Percentiles rank a stretch among this genome's conserved stretches.
These are phyloP conservation scores for Cryptosula pallasiana DNA, from an alignment of 2,888 invertebrate species.

Conservation along the genomic window DNA sequence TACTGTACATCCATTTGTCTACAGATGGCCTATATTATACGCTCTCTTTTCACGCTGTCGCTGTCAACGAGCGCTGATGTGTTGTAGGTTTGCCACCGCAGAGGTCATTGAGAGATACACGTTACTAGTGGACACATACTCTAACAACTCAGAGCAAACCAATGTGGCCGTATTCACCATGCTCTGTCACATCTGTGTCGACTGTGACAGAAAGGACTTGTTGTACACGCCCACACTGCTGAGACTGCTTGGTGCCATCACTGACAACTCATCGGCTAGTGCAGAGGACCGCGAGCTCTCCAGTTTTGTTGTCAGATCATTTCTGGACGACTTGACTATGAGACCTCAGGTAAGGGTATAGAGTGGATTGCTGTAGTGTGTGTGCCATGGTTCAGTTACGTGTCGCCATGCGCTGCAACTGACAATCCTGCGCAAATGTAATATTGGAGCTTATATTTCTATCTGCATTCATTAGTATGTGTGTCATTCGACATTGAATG, in stretches of 20 bases:
- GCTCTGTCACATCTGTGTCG: slow-evolving; percentile 14
- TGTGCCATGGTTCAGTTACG: no score
- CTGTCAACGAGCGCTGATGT: no score
- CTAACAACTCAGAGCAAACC: background rate
- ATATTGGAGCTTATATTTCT: no score
- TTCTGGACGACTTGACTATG: background rate
- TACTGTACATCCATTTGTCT: no score
- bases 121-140: background rate
- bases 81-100: background rate
- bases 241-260: background rate
- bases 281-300: background rate
- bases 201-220: slow-evolving; percentile 6
- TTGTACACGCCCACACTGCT: slow-evolving; percentile 12
- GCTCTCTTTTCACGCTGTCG: no score
- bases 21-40: no score
- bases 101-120: background rate
- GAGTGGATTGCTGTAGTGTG: no score
- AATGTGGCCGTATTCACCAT: slow-evolving; percentile 18
- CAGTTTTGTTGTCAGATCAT: background rate
- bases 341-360: slow-evolving; percentile 6
- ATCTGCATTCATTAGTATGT: no score
- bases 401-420: no score
- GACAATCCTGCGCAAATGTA: no score
- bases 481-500: no score
- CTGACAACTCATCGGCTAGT: background rate